Evolutionary conservation across 2,888 invertebrate species (phyloP), one percentile per base, ranked within the genome.

Genomic region (Carpatolechia fugitivella): DNA sequence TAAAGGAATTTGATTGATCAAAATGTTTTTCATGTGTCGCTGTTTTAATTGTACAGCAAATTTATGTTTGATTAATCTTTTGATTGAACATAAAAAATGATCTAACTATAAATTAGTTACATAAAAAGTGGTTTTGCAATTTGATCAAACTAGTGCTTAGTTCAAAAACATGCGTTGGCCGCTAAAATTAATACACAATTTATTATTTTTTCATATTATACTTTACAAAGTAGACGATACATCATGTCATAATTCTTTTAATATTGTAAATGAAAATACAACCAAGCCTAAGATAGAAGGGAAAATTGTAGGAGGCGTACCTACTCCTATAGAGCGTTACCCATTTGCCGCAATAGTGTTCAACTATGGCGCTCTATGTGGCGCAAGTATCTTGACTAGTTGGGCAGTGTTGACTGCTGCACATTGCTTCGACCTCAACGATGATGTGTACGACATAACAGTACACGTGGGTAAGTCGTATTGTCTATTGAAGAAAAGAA

Each of bases 341-440:
- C 85, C 86, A 0, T 76, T 65, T 48, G 68, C 78, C 1, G 77
- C 72, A 0, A 74, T 82, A 56, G 70, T 87, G 47, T 80, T 74
- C 35, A 86, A 85, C 57, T 52, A 58, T 6, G 83, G 80, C 0
- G 57, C 72, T 0, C 58, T 85, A 35, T 86, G 86, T 56, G 78
- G 78, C 5, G 85, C 82, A 0, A 74, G 70, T 0, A 79, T 87
- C 6, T 5, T 86, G 1, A 78, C 78, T 48, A 80, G 78, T 36
- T 84, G 80, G 75, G 59, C 72, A 2, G 49, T 85, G 1, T 59
- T 85, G 14, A 82, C 86, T 0, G 74, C 85, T 0, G 86, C 79
- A 0, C 86, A 87, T 60, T 87, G 87, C 53, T 74, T 87, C 20
- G 76, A 76, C 24, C 52, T 54, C 1, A 82, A 80, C 55, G 65